Conservation (phyloP, 2,113 vertebrate species). For the Desmodus rotundus region DNA sequence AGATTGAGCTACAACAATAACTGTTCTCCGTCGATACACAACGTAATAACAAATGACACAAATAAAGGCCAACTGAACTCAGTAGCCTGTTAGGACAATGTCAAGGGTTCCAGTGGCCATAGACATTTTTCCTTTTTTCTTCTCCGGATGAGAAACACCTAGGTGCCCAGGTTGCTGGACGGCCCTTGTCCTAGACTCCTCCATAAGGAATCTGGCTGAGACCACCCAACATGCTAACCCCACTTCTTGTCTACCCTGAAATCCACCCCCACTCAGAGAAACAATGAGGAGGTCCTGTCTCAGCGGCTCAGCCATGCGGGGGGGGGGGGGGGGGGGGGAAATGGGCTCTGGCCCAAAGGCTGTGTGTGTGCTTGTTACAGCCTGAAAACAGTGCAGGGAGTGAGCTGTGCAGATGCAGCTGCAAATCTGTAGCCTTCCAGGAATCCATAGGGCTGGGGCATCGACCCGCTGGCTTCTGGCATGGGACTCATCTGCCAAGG, state of each 20-base stretch:
- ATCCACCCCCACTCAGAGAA: not conserved
- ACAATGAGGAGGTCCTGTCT: not conserved
- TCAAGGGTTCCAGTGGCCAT: not conserved
- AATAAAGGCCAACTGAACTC: not conserved
- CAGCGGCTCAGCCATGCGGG: not conserved
- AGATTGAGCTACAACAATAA: not conserved
- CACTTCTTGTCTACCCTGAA: not conserved
- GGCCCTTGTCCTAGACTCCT: not conserved
- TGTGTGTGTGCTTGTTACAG: not conserved
- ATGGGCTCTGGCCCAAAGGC: not conserved
- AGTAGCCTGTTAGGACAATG: not conserved
- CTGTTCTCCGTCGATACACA: not conserved
- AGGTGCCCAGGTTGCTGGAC: not conserved
- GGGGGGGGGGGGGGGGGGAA: not conserved
- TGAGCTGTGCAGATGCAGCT: not conserved
- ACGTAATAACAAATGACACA: not conserved
- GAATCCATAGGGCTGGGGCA: not conserved
- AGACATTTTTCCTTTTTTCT: not conserved
- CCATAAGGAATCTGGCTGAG: not conserved
- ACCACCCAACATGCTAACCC: not conserved
- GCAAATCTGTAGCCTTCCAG: not conserved
- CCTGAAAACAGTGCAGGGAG: not conserved
- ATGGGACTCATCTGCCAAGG: not conserved
- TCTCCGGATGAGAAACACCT: not conserved
- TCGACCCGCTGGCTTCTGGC: not conserved